phyloP scores from a whole-genome alignment of 1,140 invertebrate genomes.

The Drosophila sp. region DNA sequence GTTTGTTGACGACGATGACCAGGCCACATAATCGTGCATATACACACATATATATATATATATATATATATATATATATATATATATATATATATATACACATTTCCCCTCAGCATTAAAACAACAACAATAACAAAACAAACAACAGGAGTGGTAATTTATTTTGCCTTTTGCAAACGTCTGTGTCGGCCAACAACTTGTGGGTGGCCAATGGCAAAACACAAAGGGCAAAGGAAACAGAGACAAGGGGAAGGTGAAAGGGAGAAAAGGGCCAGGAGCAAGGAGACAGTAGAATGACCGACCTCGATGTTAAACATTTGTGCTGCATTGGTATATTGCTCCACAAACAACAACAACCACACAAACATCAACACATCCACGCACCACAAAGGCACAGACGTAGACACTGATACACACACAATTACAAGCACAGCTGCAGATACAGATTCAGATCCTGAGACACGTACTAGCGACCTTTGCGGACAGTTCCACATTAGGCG shows the following conservation, averaged over 20 bases:
- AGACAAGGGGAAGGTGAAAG: background rate
- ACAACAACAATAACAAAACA: constrained; percentile 38
- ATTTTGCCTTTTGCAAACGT: constrained; percentile 67
- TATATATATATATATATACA: constrained; percentile 6
- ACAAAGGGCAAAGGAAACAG: constrained; percentile 30
- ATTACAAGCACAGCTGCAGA: constrained; percentile 1
- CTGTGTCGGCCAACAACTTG: constrained; percentile 31
- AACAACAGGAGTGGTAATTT: constrained; percentile 76
- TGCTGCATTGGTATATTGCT: constrained; percentile 22
- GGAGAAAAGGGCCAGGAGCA: background rate
- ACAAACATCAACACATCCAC: constrained; percentile 1
- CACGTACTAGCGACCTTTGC: constrained; percentile 33
- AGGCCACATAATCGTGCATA: constrained; percentile 8
- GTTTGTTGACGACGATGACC: constrained; percentile 77
- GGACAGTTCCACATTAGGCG: constrained; percentile 60
- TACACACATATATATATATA: constrained; percentile 2
- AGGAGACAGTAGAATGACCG: constrained; percentile 13
- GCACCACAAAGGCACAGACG: background rate
- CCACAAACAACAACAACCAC: constrained; percentile 28
- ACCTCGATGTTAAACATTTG: constrained; percentile 29
- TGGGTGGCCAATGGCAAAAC: constrained; percentile 15
- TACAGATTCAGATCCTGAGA: constrained; percentile 5
- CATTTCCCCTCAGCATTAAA: constrained; percentile 7
- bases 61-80: constrained; percentile 5
- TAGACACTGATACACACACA: background rate